Base-by-base conservation (phyloP, 2,113 vertebrate species). In the Dromas ardeola region DNA sequence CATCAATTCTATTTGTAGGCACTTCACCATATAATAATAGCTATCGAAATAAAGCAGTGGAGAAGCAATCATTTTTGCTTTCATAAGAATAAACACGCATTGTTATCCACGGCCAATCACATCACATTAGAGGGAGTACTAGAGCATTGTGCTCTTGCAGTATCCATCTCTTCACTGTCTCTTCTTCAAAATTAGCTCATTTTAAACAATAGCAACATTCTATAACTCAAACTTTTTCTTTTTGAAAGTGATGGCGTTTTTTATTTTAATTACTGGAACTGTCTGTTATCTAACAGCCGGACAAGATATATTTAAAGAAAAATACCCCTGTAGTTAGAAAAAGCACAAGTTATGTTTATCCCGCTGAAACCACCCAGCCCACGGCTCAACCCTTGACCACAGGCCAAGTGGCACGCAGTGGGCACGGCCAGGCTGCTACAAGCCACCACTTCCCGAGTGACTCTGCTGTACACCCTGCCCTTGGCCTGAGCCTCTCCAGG, bases 11-110 rank as follows among this genome's bases (percentile, higher is more conserved):
- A 15, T 71, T 40, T 30, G 77, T 45, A 71, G 89, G 72, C 84
- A 72, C 65, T 65, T 93, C 72, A 26, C 93, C 45, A 32, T n/a
- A 2, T 26, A 74, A 88, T 15, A 82, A 56, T 10, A 47, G 76
- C 96, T 94, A 40, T 67, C 5, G 14, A 42, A 81, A 93, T 36
- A 72, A 66, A 84, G 89, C 79, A 67, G 63, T 13, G 45, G 55
- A 94, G 81, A 45, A 86, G 87, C 76, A 81, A 73, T 70, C 88
- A 78, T 12, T 81, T 77, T 10, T 38, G 52, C 70, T 81, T 81
- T 91, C 47, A 11, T 30, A 69, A 70, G 61, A 92, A 90, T 6
- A 95, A 74, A 88, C 92, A 95, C 26, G 84, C 86, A 30, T 30
- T 82, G 58, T 79, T 89, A 91, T 30, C 74, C 58, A 56, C 94